Evolutionary conservation across 2,888 invertebrate species (phyloP).

Genomic region (Oscheius sp.): DNA sequence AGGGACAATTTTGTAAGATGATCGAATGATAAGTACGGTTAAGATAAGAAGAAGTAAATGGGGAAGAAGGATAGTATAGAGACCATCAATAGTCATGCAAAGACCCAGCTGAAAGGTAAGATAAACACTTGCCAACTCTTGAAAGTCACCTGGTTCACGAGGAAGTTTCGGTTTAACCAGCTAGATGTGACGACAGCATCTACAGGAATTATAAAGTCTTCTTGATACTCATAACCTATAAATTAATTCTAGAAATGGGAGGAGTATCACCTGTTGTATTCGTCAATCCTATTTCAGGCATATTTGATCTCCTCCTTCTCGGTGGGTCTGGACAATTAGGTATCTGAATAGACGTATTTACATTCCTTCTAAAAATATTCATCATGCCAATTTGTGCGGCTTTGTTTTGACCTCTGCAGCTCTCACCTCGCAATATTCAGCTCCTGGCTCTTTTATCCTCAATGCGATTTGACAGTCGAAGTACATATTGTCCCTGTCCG

Average conservation of each 20-base stretch:
- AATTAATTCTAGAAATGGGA: too few relatives aligned
- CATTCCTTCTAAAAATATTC: conserved; percentile 17
- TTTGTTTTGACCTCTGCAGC: not conserved
- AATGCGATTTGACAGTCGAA: conserved; percentile 69
- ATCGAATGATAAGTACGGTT: conserved; percentile 7
- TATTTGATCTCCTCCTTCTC: conserved; percentile 28
- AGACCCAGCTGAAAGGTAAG: conserved; percentile 15
- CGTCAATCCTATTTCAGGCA: not conserved
- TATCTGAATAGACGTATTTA: conserved; percentile 13
- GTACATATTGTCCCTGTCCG: conserved; percentile 66
- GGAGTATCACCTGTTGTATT: not conserved
- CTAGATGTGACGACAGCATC: conserved; percentile 40
- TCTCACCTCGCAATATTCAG: conserved; percentile 60
- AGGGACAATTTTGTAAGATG: conserved; percentile 19
- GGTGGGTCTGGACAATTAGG: conserved; percentile 33
- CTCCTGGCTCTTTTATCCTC: conserved; percentile 65
- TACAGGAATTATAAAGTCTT: conserved; percentile 44
- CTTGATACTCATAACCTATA: conserved; percentile 3
- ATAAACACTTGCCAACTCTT: too few relatives aligned
- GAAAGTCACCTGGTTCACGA: conserved; percentile 33
- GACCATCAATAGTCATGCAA: conserved; percentile 21
- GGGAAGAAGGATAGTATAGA: conserved; percentile 11
- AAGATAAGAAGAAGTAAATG: conserved; percentile 12
- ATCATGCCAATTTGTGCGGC: not conserved
- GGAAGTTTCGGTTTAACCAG: conserved; percentile 45